These are phyloP conservation scores for Tipula helvola DNA, from an alignment of 2,888 invertebrate genomes.

Conservation along the genomic window DNA sequence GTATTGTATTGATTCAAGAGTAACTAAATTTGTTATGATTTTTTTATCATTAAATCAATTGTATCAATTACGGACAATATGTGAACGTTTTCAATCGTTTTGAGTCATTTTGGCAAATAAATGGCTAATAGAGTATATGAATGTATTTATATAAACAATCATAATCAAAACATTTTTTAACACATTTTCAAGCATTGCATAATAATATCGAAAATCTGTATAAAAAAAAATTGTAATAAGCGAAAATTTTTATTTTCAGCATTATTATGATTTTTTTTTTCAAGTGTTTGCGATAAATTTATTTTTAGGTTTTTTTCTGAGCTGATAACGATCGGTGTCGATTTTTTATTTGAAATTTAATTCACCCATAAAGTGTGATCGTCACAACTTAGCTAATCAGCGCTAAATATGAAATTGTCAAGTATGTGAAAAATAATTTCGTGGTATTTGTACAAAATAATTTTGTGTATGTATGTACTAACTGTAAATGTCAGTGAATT, in stretches of 20 bases:
- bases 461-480: too few relatives aligned
- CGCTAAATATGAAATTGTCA: background rate
- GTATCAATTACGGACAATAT: background rate
- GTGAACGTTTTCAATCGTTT: background rate
- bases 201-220: background rate
- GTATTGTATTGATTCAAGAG: background rate
- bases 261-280: background rate
- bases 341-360: background rate
- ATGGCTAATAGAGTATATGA: background rate
- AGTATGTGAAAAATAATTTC: background rate
- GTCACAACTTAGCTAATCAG: background rate
- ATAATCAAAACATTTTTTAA: background rate
- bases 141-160: background rate
- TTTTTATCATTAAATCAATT: background rate
- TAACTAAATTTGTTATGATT: background rate
- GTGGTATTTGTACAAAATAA: background rate
- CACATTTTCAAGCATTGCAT: background rate
- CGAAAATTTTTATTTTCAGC: background rate
- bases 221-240: background rate
- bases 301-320: background rate
- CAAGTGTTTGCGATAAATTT: background rate
- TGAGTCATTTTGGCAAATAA: background rate
- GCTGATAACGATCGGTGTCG: background rate
- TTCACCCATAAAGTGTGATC: background rate
- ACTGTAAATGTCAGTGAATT: too few relatives aligned